A percentile compares a stretch with the other conserved stretches of the same genome.
These are phyloP conservation scores for Elysia chlorotica DNA, from an alignment of 1,140 invertebrate genomes.

Conservation along the genomic window DNA sequence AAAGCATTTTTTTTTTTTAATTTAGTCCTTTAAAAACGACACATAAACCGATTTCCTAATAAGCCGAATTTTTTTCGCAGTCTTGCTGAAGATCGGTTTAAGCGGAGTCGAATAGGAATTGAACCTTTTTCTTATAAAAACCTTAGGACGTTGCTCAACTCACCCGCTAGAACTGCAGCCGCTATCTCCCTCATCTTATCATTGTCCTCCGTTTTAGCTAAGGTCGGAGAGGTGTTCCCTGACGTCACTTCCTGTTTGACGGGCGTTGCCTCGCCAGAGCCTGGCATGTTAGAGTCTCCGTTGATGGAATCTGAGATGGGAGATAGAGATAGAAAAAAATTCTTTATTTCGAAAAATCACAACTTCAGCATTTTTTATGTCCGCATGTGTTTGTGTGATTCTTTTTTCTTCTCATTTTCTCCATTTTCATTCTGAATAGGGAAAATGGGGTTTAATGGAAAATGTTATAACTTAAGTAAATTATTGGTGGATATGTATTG, in stretches of 20 bases:
- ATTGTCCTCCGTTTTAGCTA: background rate
- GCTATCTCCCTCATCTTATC: conserved; percentile 30
- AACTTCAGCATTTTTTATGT: too few relatives aligned
- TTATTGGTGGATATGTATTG: too few relatives aligned
- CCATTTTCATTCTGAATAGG: too few relatives aligned
- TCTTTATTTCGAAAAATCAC: background rate
- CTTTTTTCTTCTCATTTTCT: too few relatives aligned
- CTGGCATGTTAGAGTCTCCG: background rate
- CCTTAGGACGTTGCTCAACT: background rate
- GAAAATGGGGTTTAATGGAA: too few relatives aligned
- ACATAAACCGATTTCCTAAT: background rate
- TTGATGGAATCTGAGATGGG: background rate
- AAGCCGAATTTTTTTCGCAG: too few relatives aligned
- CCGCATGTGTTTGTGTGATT: too few relatives aligned
- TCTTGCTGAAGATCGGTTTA: too few relatives aligned
- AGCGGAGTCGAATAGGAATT: too few relatives aligned
- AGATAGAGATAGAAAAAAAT: background rate
- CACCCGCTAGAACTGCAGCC: conserved; percentile 25
- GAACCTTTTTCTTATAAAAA: background rate
- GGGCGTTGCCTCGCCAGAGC: background rate
- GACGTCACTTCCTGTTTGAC: background rate
- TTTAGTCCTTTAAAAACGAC: background rate
- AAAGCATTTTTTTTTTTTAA: too few relatives aligned
- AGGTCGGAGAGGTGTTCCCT: background rate
- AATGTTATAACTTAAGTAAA: too few relatives aligned